Evolutionary conservation across 2,888 invertebrate species (phyloP).

Genomic region (Phyllotreta striolata): DNA sequence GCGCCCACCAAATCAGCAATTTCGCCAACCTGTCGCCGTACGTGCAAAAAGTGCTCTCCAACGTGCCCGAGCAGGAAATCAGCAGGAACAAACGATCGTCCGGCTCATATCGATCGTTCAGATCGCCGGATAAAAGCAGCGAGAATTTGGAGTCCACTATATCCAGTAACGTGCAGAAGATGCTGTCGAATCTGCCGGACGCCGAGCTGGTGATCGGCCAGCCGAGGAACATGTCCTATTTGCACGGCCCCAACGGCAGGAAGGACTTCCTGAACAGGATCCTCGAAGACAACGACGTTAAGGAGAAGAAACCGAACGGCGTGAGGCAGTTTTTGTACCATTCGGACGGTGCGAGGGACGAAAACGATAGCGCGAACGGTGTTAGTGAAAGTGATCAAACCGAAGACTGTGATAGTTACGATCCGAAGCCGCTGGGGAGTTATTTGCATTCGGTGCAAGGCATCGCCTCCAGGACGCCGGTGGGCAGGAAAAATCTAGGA

Average conservation of each 20-base stretch:
- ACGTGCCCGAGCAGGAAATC: conserved; percentile 62
- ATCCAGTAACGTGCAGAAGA: conserved; percentile 66
- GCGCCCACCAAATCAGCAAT: conserved; percentile 57
- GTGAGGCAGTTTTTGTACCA: conserved; percentile 41
- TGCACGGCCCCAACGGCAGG: conserved; percentile 40
- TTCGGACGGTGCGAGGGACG: conserved; percentile 33
- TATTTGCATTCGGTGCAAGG: conserved; percentile 58
- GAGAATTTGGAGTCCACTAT: conserved; percentile 56
- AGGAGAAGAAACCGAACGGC: conserved; percentile 23
- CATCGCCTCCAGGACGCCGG: conserved; percentile 59
- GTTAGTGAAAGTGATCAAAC: conserved; percentile 44
- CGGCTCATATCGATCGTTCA: conserved; percentile 45
- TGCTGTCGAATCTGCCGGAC: conserved; percentile 65
- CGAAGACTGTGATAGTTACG: conserved; percentile 46
- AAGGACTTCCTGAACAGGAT: conserved; percentile 38
- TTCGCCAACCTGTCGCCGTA: conserved; percentile 69
- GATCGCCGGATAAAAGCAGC: conserved; percentile 52
- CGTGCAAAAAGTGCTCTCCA: conserved; percentile 69
- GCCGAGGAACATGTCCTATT: conserved; percentile 49
- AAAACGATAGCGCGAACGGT: conserved; percentile 25
- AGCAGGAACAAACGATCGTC: conserved; percentile 49
- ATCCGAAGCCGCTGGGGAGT: conserved; percentile 56
- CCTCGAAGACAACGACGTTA: conserved; percentile 26
- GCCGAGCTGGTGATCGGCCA: conserved; percentile 56
- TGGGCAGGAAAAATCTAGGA: conserved; percentile 58